Conservation (phyloP, 2,113 vertebrate species). For the Callionymus lyra region DNA sequence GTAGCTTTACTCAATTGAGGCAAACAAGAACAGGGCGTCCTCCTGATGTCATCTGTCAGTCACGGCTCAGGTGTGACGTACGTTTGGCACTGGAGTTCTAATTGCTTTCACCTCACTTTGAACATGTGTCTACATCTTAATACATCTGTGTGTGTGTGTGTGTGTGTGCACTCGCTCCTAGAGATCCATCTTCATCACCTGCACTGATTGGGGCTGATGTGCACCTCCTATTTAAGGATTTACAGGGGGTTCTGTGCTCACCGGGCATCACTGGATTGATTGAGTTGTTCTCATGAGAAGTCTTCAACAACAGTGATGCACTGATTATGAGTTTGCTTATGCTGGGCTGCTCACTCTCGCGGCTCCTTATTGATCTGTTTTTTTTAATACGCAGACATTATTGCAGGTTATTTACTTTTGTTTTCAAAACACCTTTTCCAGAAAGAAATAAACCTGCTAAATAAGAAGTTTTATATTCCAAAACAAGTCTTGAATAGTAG, state of each 20-base stretch:
- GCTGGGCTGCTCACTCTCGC: constrained; percentile 17
- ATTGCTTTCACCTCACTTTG: constrained; percentile 49
- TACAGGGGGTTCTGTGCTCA: constrained; percentile 27
- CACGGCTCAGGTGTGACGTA: constrained; percentile 35
- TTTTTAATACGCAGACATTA: constrained; percentile 59
- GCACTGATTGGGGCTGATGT: constrained; percentile 56
- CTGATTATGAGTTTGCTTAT: constrained; percentile 54
- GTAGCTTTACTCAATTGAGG: not conserved
- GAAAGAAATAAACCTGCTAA: constrained; percentile 42
- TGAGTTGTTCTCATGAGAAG: constrained; percentile 57
- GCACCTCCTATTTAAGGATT: constrained; percentile 35
- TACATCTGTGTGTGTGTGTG: not conserved
- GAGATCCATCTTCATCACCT: constrained; percentile 54
- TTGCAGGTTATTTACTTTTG: constrained; percentile 42
- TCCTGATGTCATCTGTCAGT: constrained; percentile 55
- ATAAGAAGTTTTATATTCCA: constrained; percentile 46
- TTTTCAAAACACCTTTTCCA: no score
- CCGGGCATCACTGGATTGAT: constrained; percentile 47
- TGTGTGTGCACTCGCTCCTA: not conserved
- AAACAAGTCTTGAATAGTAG: constrained; percentile 31
- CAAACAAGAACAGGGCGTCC: constrained; percentile 19
- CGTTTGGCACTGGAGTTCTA: constrained; percentile 33
- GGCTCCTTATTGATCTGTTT: constrained; percentile 32
- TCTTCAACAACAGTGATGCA: constrained; percentile 44
- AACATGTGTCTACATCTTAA: constrained; percentile 2